Conservation (phyloP, 2,113 vertebrate genomes). For the Corythornis madagascariensis region DNA sequence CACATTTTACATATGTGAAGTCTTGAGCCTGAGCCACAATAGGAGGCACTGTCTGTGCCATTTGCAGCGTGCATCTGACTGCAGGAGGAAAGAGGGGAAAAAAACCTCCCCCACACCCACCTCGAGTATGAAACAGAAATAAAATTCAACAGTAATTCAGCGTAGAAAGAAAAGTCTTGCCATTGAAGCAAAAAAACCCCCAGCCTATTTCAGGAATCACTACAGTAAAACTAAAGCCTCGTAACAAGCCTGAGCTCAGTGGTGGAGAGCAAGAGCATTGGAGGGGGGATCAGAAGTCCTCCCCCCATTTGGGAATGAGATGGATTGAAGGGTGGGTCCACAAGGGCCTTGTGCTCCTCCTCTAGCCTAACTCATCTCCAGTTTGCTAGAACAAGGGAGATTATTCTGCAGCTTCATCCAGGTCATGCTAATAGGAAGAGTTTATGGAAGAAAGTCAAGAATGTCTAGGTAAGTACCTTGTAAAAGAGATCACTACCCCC, state of each 20-base stretch:
- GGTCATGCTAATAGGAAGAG: background rate
- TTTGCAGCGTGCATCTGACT: conserved; percentile 30
- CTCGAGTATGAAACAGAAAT: background rate
- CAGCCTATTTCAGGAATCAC: background rate
- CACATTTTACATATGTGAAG: conserved; percentile 74
- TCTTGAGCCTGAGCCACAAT: conserved; percentile 58
- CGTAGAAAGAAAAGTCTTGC: background rate
- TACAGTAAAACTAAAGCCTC: background rate
- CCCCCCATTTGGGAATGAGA: fast-evolving
- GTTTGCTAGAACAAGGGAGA: background rate
- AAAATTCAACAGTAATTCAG: background rate
- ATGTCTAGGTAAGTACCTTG: background rate
- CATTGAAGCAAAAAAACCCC: background rate
- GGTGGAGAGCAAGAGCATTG: background rate
- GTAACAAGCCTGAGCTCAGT: background rate
- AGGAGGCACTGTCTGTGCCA: conserved; percentile 42
- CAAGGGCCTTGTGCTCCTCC: background rate
- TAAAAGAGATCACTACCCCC: background rate
- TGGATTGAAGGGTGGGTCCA: background rate
- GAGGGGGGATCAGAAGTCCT: background rate
- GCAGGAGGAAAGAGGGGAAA: background rate
- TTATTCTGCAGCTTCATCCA: background rate
- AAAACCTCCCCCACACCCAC: background rate
- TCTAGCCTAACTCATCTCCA: background rate
- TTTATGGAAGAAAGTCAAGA: background rate